A percentile compares a stretch with the other conserved stretches of the same genome.
Evolutionary conservation across 2,113 vertebrate genomes (phyloP).

Genomic region (Cottus gobio): DNA sequence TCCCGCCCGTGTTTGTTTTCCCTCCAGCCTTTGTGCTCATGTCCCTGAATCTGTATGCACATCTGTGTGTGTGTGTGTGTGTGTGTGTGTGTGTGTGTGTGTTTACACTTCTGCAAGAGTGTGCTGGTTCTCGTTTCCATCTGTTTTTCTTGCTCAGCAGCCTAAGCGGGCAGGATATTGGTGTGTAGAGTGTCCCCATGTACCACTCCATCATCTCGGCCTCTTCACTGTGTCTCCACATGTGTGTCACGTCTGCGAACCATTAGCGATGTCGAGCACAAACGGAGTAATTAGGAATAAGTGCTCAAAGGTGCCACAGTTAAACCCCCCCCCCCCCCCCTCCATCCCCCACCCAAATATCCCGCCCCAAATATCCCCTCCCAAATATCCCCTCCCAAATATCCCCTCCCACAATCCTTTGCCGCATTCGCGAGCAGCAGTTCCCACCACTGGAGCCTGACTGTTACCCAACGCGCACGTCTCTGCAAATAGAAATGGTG

Average conservation of each 20-base stretch:
- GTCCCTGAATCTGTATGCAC: conserved; percentile 68
- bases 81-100: conserved; percentile 30
- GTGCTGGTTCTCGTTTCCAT: conserved; percentile 65
- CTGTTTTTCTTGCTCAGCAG: conserved; percentile 61
- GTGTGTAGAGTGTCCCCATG: conserved; percentile 46
- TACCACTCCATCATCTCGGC: conserved; percentile 65
- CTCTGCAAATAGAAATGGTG: conserved; percentile 77
- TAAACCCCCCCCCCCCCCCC: conserved; percentile 16
- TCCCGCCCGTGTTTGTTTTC: conserved; percentile 70
- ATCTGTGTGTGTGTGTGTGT: conserved; percentile 53
- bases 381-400: conserved; percentile 57
- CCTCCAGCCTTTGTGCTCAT: conserved; percentile 55
- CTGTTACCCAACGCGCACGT: conserved; percentile 67
- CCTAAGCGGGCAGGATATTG: conserved; percentile 56
- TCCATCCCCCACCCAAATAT: background rate
- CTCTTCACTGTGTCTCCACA: conserved; percentile 44
- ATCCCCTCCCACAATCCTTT: conserved; percentile 67
- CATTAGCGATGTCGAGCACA: conserved; percentile 74
- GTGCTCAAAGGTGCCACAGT: conserved; percentile 81
- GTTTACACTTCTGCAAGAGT: conserved; percentile 66
- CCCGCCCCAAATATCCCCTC: conserved; percentile 52
- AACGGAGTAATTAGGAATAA: conserved; percentile 81
- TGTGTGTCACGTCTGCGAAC: conserved; percentile 75
- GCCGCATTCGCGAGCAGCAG: conserved; percentile 48
- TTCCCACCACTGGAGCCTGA: conserved; percentile 71